Evolutionary conservation across 2,797 vertebrate genomes (phyloP).

Genomic region (Thalassophryne amazonica): DNA sequence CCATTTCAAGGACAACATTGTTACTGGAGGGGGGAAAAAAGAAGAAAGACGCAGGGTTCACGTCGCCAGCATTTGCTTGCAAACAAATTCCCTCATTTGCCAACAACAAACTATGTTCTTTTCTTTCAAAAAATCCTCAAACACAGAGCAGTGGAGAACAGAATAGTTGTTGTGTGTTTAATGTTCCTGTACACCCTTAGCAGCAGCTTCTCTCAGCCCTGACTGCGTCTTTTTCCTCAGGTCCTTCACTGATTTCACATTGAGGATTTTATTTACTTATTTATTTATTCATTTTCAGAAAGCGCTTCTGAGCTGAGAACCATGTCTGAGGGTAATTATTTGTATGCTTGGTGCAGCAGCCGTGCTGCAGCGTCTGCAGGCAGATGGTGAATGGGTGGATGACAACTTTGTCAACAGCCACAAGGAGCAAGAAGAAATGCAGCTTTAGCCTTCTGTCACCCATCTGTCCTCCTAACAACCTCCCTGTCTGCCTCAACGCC

Average conservation of each 20-base stretch:
- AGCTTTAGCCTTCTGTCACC: slow-evolving; percentile 22
- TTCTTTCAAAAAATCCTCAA: slow-evolving; percentile 27
- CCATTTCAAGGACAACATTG: slow-evolving; percentile 68
- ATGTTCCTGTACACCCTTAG: no score
- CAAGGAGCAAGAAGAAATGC: slow-evolving; percentile 48
- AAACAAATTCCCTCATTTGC: slow-evolving; percentile 3
- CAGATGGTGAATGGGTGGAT: slow-evolving; percentile 45
- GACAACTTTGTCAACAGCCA: slow-evolving; percentile 44
- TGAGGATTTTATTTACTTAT: no score
- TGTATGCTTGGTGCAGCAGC: slow-evolving; percentile 21
- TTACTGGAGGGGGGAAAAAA: slow-evolving; percentile 60
- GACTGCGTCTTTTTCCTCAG: no score
- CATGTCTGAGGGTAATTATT: slow-evolving; percentile 29
- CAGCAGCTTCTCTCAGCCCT: no score
- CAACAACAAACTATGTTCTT: slow-evolving; percentile 9
- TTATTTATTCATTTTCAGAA: no score
- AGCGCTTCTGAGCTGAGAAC: slow-evolving; percentile 17
- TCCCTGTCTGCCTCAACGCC: slow-evolving; percentile 13
- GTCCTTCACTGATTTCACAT: no score
- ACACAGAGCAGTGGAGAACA: not conserved
- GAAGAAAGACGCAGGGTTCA: slow-evolving; percentile 6
- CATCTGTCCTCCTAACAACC: slow-evolving; percentile 36
- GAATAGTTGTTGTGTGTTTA: not conserved
- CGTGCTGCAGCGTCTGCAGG: slow-evolving; percentile 21
- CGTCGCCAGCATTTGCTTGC: slow-evolving; percentile 10